Evolutionary conservation across 2,888 invertebrate genomes (phyloP).

Genomic region (Gastrophysa polygoni): DNA sequence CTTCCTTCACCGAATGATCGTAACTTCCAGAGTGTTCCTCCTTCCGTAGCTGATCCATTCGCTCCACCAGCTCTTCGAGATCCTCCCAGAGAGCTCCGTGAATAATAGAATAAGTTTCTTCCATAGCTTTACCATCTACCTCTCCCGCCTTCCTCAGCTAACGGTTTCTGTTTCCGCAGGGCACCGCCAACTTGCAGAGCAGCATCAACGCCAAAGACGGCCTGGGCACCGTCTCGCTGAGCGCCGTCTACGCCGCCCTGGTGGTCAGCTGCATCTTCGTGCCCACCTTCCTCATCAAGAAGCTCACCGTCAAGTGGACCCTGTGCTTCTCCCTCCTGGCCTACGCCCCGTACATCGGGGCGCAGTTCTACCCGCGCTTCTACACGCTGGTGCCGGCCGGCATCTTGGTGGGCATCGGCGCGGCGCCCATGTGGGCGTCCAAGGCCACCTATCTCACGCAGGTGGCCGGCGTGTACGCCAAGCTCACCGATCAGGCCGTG

Average conservation of each 20-base stretch:
- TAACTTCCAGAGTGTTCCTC: no score
- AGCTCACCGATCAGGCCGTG: constrained; percentile 82
- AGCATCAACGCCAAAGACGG: constrained; percentile 90
- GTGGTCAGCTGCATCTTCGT: constrained; percentile 96
- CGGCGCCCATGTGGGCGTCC: constrained; percentile 98
- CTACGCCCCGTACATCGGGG: constrained; percentile 92
- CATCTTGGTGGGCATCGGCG: constrained; percentile 91
- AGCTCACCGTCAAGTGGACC: constrained; percentile 96
- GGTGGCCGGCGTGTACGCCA: constrained; percentile 89
- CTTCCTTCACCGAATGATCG: no score
- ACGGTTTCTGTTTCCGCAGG: constrained; percentile 62
- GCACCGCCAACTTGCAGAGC: constrained; percentile 92
- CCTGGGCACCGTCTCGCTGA: constrained; percentile 86
- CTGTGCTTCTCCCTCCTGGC: constrained; percentile 90
- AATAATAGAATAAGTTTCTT: no score
- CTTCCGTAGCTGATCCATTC: no score
- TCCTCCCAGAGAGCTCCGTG: no score
- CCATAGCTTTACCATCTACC: no score
- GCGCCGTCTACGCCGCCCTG: constrained; percentile 90
- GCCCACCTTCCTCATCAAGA: constrained; percentile 89
- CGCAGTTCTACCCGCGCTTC: constrained; percentile 92
- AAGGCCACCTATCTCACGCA: constrained; percentile 97
- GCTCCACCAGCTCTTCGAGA: no score
- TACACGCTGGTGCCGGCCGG: constrained; percentile 91
- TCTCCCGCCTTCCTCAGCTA: background rate